Base-by-base conservation (phyloP, 2,113 vertebrate species). In the Chloropsis hardwickii region DNA sequence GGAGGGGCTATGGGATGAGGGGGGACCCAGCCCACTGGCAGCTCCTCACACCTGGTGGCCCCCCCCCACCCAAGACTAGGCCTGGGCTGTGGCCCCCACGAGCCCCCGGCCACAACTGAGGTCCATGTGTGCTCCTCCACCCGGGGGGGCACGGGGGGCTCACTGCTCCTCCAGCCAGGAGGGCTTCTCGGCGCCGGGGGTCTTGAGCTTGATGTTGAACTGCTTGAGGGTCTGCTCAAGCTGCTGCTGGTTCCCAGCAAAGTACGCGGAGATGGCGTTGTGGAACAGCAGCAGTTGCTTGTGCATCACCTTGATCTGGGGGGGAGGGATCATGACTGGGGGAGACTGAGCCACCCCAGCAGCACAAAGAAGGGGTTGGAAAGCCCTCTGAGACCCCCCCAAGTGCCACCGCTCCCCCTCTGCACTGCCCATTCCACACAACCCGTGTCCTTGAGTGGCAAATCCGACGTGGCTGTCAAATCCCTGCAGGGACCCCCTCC, bases 81-180 rank as follows among this genome's bases (percentile, higher is more conserved):
- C 40, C 62, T 0, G 5, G 70, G 47, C 79, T 69, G 62, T 47
- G 79, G 70, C 62, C 79, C 70, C 79, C 56, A 29, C 3, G 2
- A 82, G 70, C 40, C 47, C 70, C 62, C 0, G 5, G 70, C 56
- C 71, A 56, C 48, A 69, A 48, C 54, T 69, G 48, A 82, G 70
- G 79, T 82, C 87, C 87, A 83, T 83, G 40, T 62, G 87, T 83
- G 80, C 71, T 90, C 79, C 87, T 61, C 87, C 48, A 29, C 69
- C 35, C 2, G 3, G 87, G 70, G 85, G 47, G 53, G 29, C 18
- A 54, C 10, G 2, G 62, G 71, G 71, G 18, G 70, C 94, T 98
- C 98, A 99, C 97, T 99, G 99, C 98, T 99, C 99, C 98, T 99
- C 99, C 97, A 99, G 98, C 99, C 99, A 99, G 69, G 99, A 99